Base-by-base conservation (phyloP, 2,888 invertebrate species). In the Ellobium chinense region DNA sequence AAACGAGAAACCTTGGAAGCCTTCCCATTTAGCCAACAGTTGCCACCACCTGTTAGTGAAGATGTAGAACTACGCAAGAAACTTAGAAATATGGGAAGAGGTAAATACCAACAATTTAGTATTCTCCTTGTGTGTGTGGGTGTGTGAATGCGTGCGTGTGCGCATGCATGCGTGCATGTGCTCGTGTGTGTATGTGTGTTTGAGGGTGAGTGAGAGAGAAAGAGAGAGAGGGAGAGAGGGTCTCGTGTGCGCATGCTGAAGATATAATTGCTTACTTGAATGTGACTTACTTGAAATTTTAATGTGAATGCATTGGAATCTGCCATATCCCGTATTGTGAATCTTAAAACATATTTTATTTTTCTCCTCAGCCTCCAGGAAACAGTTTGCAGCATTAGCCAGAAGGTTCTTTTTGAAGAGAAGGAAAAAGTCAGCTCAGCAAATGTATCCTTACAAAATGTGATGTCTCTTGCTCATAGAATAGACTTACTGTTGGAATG, bases 11-110 rank as follows among this genome's bases (percentile, higher is more conserved):
- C 88, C 0, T 80, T 92, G 66, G 90, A 88, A 56, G 89, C 91
- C 3, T 92, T 91, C 74, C 92, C 92, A 2, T 91, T 91, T 84
- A 90, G 90, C 81, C 89, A 90, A 70, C 87, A 88, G 14, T 37
- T 89, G 46, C 87, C 86, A 0, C 83, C 84, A 21, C 76, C 78
- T 36, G 86, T 82, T 29, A 84, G 83, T 31, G 88, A 88, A 73
- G 89, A 89, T 74, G 90, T 89, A 4, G 92, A 92, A 76, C 84
- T 92, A 31, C 69, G 91, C 46, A 83, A 87, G 74, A 91, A 92
- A 76, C 85, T 92, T 24, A 89, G 86, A 70, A 87, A 91, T 70
- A 92, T 92, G 92, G 92, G 92, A 1, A 90, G 89, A 88, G 89
- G 92, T 92, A 80, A 75, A 82, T 76, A n/a, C n/a, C n/a, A n/a